Conservation (phyloP, 2,113 vertebrate species). For the Grantiella picta region DNA sequence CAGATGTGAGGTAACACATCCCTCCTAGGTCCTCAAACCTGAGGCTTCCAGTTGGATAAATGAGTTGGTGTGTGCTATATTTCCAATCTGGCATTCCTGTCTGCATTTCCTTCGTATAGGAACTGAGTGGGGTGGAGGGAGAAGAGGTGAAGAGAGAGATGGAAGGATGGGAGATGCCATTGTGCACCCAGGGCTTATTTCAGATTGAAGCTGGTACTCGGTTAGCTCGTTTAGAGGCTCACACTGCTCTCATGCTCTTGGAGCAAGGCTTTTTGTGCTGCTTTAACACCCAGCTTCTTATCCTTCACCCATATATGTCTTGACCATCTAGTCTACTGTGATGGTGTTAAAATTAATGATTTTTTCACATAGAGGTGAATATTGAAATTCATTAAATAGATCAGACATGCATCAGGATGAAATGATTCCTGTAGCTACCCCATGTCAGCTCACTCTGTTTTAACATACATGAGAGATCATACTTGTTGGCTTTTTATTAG, state of each 20-base stretch:
- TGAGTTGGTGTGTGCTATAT: not conserved
- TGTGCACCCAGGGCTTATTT: not conserved
- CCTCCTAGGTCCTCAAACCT: not conserved
- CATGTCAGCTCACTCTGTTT: rapidly evolving
- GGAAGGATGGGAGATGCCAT: not conserved
- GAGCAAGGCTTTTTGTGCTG: not conserved
- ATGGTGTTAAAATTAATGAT: not conserved
- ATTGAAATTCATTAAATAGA: not conserved
- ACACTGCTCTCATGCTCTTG: not conserved
- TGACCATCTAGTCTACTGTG: not conserved
- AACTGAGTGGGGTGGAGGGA: not conserved
- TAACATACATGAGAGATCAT: not conserved
- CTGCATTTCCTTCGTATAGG: not conserved
- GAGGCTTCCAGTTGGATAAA: not conserved
- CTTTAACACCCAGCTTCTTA: not conserved
- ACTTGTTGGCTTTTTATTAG: not conserved
- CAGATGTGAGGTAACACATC: not conserved
- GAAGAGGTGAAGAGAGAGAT: not conserved
- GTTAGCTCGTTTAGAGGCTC: not conserved
- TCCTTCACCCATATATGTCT: not conserved
- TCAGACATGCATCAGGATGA: not conserved
- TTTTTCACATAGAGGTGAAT: not conserved
- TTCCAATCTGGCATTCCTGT: not conserved
- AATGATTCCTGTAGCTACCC: not conserved
- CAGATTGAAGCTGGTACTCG: not conserved